Evolutionary conservation across 2,113 vertebrate genomes (phyloP).

Genomic region (Gallinago jamesoni): DNA sequence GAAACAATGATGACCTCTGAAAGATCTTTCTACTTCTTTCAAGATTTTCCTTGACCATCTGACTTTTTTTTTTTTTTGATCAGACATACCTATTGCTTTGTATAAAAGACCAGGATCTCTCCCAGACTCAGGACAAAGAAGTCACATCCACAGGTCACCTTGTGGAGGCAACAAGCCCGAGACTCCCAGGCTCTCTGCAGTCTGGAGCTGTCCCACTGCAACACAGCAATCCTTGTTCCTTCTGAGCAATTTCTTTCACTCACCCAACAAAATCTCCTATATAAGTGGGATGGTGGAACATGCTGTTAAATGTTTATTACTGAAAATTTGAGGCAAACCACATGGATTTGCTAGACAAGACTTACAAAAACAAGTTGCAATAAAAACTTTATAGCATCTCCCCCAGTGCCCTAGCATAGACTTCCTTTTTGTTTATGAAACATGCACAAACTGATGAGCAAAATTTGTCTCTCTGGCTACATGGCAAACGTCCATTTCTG

Average conservation of each 20-base stretch:
- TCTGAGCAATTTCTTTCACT: background rate
- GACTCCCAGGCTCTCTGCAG: background rate
- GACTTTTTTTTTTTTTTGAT: background rate
- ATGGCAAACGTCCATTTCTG: background rate
- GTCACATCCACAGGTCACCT: background rate
- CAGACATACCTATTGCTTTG: background rate
- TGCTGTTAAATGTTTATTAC: conserved; percentile 26
- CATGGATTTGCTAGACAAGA: conserved; percentile 15
- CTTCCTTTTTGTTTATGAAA: conserved; percentile 1
- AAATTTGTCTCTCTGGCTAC: background rate
- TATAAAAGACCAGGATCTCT: background rate
- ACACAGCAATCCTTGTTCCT: conserved; percentile 17
- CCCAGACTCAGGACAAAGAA: background rate
- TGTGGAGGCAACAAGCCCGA: background rate
- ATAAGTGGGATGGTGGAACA: background rate
- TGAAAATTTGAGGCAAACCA: conserved; percentile 29
- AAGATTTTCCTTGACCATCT: background rate
- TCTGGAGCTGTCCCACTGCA: background rate
- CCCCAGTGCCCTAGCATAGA: background rate
- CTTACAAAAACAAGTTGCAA: background rate
- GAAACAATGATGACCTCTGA: background rate
- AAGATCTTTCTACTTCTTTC: background rate
- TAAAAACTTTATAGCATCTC: conserved; percentile 26
- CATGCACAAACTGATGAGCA: background rate
- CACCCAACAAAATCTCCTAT: background rate